A percentile compares a stretch with the other conserved stretches of the same genome.
phyloP scores from a whole-genome alignment of 1,140 invertebrate species.

The Aphelenchoides fujianensis region DNA sequence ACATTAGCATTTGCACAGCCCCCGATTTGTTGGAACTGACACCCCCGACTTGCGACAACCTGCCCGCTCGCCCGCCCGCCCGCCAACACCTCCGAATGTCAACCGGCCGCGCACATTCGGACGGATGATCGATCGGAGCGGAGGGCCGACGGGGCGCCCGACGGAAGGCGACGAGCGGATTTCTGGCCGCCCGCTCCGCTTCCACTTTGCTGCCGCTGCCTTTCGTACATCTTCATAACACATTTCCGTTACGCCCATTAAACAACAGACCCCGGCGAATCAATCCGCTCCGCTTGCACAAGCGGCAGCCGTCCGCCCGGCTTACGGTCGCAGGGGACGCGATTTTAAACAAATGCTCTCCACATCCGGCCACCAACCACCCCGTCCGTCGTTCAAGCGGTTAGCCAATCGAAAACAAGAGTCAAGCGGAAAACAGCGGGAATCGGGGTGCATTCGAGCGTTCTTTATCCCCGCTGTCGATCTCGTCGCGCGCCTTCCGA shows the following conservation, averaged over 20 bases:
- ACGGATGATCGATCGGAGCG: not conserved
- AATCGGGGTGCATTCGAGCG: not conserved
- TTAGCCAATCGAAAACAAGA: too few species aligned
- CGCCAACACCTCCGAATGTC: not conserved
- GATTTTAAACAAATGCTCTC: not conserved
- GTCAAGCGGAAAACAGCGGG: not conserved
- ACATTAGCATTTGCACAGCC: not conserved
- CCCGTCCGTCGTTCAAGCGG: too few species aligned
- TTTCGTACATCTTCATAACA: not conserved
- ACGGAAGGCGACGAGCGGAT: not conserved
- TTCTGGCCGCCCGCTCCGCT: too few species aligned
- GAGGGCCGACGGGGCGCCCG: not conserved
- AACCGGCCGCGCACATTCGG: not conserved
- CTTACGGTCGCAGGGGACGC: not conserved
- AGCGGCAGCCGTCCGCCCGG: not conserved
- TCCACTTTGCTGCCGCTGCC: not conserved
- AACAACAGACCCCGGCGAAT: not conserved
- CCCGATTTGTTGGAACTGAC: slow-evolving; percentile 2
- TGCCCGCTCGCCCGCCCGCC: not conserved
- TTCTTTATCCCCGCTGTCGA: not conserved
- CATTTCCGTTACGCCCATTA: not conserved
- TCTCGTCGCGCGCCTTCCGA: too few species aligned
- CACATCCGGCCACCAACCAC: too few species aligned
- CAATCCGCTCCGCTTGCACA: not conserved
- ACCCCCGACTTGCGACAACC: not conserved